Evolutionary conservation across 2,888 invertebrate genomes (phyloP).

Genomic region (Pandemis cinnamomeana): DNA sequence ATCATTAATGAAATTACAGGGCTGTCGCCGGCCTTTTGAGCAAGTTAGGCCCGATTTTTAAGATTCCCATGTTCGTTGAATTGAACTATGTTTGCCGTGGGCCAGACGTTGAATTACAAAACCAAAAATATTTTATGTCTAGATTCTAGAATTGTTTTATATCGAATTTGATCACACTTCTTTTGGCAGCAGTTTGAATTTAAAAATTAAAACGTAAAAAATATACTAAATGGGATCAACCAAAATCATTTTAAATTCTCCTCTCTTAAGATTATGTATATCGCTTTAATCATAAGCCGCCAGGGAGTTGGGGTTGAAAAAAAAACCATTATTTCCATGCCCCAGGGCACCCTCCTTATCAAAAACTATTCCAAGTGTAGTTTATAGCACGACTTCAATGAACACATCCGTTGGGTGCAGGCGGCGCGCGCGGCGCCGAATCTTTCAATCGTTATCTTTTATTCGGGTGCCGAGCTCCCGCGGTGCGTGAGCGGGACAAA

Average conservation of each 20-base stretch:
- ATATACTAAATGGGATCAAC: not conserved
- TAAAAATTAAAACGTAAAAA: too few relatives aligned
- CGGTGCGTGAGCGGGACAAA: conserved; percentile 44
- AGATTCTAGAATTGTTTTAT: too few relatives aligned
- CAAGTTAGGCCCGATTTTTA: too few relatives aligned
- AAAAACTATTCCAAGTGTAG: conserved; percentile 39
- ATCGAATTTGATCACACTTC: too few relatives aligned
- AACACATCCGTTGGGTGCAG: conserved; percentile 58
- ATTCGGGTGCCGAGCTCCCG: conserved; percentile 54
- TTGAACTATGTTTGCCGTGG: too few relatives aligned
- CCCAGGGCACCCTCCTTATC: conserved; percentile 33
- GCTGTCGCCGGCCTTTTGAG: too few relatives aligned
- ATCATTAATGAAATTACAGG: not conserved
- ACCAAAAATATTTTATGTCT: too few relatives aligned
- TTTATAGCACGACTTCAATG: conserved; percentile 24
- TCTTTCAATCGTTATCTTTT: conserved; percentile 73
- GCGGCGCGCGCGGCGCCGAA: conserved; percentile 58
- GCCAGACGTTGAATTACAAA: too few relatives aligned
- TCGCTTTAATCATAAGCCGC: not conserved
- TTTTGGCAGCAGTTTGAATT: too few relatives aligned
- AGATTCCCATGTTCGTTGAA: too few relatives aligned
- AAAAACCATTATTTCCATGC: conserved; percentile 15
- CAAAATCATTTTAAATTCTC: not conserved
- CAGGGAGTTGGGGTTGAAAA: not conserved
- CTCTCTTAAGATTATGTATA: not conserved